Base-by-base conservation (phyloP, 2,888 invertebrate species). In the Agriopis aurantiaria region DNA sequence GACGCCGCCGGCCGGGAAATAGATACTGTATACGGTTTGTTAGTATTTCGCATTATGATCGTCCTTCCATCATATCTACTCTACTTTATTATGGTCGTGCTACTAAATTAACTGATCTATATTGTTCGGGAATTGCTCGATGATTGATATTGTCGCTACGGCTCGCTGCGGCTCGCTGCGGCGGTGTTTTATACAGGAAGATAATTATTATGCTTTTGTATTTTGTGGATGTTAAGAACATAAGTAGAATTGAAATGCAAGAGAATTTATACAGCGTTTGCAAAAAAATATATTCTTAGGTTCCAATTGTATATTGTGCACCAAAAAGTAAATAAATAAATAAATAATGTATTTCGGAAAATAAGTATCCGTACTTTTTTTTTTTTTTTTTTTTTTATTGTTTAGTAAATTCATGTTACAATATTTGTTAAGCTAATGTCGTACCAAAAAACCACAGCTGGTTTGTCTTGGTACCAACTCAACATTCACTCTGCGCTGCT, bases 11-110 rank as follows among this genome's bases (percentile, higher is more conserved):
- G 59, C 23, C 17, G n/a, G 10, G 40, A 14, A 48, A 67, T 61
- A 45, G 57, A 52, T 68, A 67, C 51, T 49, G 45, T 49, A 45
- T 46, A 40, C 17, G 60, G 48, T 60, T 60, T 53, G 58, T 65
- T 59, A 53, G 14, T 40, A 53, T 49, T 49, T 11, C 9, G 55
- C 46, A 11, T 43, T 14, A 66, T 33, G 41, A n/a, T 40, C 58
- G 51, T 40, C 14, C 45, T 6, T 45, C 23, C 46, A 17, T 11
- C 2, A 11, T 33, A 46, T 12, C 45, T 17, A 33, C 11, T 43
- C 5, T 33, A 7, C 45, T 40, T 12, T n/a, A 40, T n/a, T n/a
- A 40, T 33, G 57, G 17, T 8, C 17, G 57, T 17, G 14, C 45
- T 17, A 43, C 17, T 43, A 14, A 43, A 45, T 9, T 45, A 45